Conservation (phyloP, 1,140 invertebrate genomes). For the Tribolium madens region DNA sequence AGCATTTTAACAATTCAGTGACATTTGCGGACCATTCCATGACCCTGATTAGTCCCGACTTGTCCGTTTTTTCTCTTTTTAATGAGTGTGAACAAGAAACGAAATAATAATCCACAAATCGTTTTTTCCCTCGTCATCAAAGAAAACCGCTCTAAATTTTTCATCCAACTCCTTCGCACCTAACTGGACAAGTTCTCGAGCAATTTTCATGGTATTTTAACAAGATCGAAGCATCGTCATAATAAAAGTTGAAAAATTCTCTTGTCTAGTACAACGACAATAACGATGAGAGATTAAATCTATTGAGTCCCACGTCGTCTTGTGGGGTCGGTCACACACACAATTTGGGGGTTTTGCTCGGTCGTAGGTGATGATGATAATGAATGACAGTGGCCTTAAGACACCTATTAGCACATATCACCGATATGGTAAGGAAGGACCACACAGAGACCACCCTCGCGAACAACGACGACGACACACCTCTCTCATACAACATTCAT, state of each 20-base stretch:
- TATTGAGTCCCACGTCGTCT: background rate
- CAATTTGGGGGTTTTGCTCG: background rate
- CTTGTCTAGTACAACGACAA: too few relatives aligned
- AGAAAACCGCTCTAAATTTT: conserved; percentile 18
- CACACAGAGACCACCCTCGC: conserved; percentile 42
- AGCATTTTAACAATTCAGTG: too few relatives aligned
- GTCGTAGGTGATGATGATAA: conserved; percentile 41
- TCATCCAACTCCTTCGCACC: conserved; percentile 4
- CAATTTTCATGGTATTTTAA: conserved; percentile 45
- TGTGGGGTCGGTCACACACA: background rate
- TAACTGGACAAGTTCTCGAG: conserved; percentile 19
- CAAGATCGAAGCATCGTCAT: conserved; percentile 23
- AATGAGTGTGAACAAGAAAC: conserved; percentile 8
- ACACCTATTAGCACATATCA: conserved; percentile 36
- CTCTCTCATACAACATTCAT: conserved; percentile 28
- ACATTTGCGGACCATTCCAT: conserved; percentile 10
- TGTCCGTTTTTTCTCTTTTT: conserved; percentile 1
- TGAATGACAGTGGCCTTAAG: conserved; percentile 20
- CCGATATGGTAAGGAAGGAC: conserved; percentile 24
- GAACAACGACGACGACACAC: conserved; percentile 36
- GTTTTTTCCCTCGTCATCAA: background rate
- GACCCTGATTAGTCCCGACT: conserved; percentile 21
- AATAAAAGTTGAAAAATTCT: conserved; percentile 4
- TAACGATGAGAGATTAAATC: background rate
- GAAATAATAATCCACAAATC: background rate